phyloP scores from a whole-genome alignment of 2,888 invertebrate species.

The Phytoseiulus persimilis region DNA sequence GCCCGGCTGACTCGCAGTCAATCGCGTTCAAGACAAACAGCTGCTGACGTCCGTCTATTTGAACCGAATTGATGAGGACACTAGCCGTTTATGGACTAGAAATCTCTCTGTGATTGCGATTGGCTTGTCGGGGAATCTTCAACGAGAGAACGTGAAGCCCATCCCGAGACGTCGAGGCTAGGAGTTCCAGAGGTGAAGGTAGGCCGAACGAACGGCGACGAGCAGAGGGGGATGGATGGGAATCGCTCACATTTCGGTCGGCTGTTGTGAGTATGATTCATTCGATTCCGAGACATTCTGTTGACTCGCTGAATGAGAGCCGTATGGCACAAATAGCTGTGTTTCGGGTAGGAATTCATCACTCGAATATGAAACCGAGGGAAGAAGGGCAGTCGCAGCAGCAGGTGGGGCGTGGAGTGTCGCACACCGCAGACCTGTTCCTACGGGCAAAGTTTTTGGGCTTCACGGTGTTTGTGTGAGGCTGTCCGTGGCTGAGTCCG shows the following conservation, averaged over 20 bases:
- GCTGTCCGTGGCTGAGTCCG: neutral
- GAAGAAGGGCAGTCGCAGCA: neutral
- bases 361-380: neutral
- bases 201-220: neutral
- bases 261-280: neutral
- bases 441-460: neutral
- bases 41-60: neutral
- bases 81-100: too few relatives aligned
- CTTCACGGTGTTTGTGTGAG: neutral
- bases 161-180: too few relatives aligned
- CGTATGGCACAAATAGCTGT: neutral
- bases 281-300: neutral
- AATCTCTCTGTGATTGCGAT: too few relatives aligned
- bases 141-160: too few relatives aligned
- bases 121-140: too few relatives aligned
- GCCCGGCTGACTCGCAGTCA: neutral
- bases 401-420: conserved; percentile 5
- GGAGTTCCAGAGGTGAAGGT: too few relatives aligned
- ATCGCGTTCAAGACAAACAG: neutral
- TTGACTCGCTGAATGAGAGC: neutral
- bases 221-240: neutral
- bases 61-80: neutral
- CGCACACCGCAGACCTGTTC: neutral
- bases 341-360: neutral
- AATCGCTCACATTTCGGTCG: too few relatives aligned